A percentile compares a stretch with the other conserved stretches of the same genome.
These are phyloP conservation scores for Arenicola marina DNA, from an alignment of 2,888 invertebrate genomes.

Conservation along the genomic window DNA sequence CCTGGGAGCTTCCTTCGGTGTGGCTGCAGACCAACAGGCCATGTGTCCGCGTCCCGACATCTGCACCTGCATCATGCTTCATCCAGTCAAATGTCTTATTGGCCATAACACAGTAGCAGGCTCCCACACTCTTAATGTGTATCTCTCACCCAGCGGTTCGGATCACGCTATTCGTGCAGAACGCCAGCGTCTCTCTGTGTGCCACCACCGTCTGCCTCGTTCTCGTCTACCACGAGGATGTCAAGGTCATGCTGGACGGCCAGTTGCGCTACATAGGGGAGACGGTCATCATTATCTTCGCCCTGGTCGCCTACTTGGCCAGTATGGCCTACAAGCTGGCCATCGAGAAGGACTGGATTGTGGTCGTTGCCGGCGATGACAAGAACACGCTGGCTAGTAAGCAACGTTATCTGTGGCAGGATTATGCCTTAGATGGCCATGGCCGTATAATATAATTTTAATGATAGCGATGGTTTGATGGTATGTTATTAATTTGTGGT, in stretches of 20 bases:
- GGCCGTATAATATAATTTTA: too few relatives aligned
- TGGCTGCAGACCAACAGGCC: too few relatives aligned
- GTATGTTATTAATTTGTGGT: too few relatives aligned
- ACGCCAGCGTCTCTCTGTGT: slow-evolving; percentile 60
- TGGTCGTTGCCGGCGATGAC: slow-evolving; percentile 54
- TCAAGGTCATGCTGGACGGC: neutral
- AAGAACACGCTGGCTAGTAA: slow-evolving; percentile 57
- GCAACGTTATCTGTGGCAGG: too few relatives aligned
- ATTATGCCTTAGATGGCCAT: too few relatives aligned
- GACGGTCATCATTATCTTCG: slow-evolving; percentile 23
- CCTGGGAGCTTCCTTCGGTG: too few relatives aligned
- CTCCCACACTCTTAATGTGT: too few relatives aligned
- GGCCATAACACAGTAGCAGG: too few relatives aligned
- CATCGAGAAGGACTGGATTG: slow-evolving; percentile 63
- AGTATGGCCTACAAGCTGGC: slow-evolving; percentile 58
- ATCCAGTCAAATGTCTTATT: too few relatives aligned
- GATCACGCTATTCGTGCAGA: slow-evolving; percentile 61
- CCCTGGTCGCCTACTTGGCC: slow-evolving; percentile 38
- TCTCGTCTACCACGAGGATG: slow-evolving; percentile 31
- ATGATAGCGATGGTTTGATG: too few relatives aligned
- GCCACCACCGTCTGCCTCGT: slow-evolving; percentile 57
- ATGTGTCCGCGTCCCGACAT: too few relatives aligned
- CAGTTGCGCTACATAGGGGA: neutral
- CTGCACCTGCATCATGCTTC: too few relatives aligned
- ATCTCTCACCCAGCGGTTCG: slow-evolving; percentile 64